These are phyloP conservation scores for Prunella fulvescens DNA, from an alignment of 2,113 vertebrate species.

Conservation along the genomic window DNA sequence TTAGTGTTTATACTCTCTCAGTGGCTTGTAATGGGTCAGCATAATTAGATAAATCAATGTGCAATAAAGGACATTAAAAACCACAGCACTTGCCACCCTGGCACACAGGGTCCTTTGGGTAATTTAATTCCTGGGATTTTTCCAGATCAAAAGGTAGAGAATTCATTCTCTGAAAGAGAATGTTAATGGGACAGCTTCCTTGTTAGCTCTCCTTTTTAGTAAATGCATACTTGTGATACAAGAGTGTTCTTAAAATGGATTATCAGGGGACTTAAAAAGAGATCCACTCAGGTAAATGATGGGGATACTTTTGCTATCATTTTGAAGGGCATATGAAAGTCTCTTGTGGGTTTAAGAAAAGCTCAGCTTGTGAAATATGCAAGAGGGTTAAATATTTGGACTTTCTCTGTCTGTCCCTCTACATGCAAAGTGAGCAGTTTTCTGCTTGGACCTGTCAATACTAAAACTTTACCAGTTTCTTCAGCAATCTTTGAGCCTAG, in stretches of 20 bases:
- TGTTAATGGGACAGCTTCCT: not conserved
- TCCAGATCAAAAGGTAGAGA: not conserved
- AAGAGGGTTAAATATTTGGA: constrained; percentile 53
- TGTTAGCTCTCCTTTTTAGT: not conserved
- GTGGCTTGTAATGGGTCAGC: not conserved
- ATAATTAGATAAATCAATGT: not conserved
- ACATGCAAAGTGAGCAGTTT: not conserved
- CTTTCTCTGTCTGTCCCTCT: not conserved
- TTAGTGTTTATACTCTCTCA: not conserved
- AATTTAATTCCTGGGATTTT: not conserved
- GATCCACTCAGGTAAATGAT: not conserved
- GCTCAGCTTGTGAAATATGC: constrained; percentile 27
- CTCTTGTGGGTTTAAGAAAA: not conserved
- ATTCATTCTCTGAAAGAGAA: not conserved
- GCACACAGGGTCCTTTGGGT: not conserved
- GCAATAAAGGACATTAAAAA: not conserved
- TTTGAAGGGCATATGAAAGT: constrained; percentile 11
- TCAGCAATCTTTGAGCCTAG: not conserved
- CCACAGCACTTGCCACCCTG: not conserved
- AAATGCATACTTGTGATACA: not conserved
- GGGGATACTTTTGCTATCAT: not conserved
- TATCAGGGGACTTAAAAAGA: not conserved
- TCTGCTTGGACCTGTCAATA: not conserved
- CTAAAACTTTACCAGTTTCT: not conserved
- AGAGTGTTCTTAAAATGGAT: not conserved